Conservation (phyloP, 1,140 invertebrate species). For the Leptinotarsa texana region DNA sequence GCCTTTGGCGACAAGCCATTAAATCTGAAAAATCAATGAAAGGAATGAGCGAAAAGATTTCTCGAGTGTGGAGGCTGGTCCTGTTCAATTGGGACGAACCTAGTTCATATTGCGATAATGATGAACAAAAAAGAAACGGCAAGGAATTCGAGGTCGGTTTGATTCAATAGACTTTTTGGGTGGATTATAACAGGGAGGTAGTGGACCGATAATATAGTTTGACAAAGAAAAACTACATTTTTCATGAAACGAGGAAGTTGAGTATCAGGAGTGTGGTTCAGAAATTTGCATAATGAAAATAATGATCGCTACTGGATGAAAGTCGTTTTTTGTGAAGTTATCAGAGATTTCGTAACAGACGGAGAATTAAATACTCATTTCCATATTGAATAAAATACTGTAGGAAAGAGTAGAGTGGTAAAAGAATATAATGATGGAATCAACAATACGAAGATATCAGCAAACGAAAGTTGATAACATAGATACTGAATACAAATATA, state of each 20-base stretch:
- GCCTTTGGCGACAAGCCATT: conserved; percentile 16
- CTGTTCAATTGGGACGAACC: not conserved
- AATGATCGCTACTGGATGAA: not conserved
- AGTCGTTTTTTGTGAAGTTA: not conserved
- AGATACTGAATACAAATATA: too few species aligned
- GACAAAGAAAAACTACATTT: not conserved
- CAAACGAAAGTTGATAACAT: too few species aligned
- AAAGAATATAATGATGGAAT: too few species aligned
- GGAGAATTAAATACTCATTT: too few species aligned
- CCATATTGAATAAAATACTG: too few species aligned
- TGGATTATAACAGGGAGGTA: too few species aligned
- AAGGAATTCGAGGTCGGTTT: not conserved
- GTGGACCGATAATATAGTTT: not conserved
- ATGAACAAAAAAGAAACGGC: not conserved
- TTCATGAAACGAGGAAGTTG: too few species aligned
- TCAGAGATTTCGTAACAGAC: too few species aligned
- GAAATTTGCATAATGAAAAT: not conserved
- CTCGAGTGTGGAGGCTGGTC: not conserved
- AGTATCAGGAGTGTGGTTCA: not conserved
- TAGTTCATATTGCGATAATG: not conserved
- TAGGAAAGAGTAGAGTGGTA: too few species aligned
- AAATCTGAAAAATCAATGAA: conserved; percentile 17
- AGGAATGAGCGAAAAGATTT: not conserved
- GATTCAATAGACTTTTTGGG: not conserved
- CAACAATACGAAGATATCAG: too few species aligned